Evolutionary conservation across 2,888 invertebrate genomes (phyloP), one percentile per base, ranked within the genome.

Genomic region (Polydrusus tereticollis): DNA sequence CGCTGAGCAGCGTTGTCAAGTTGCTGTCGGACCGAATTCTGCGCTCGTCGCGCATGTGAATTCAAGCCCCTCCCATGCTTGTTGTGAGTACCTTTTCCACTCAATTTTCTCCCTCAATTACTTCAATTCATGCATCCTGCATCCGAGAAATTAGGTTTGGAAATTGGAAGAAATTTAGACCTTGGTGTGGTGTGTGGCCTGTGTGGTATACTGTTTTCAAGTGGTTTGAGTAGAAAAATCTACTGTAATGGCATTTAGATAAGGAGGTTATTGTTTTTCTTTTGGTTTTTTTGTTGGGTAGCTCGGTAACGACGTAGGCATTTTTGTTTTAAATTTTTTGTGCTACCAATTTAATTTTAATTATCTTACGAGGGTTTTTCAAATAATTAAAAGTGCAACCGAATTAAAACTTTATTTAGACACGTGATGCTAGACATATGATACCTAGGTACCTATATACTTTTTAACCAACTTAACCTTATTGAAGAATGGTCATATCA

Each of bases 101-200:
- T 65, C 65, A 65, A 65, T 57, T 55, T 65, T 57, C n/a, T 18
- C 45, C 62, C 47, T 62, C 47, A 62, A 60, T 60, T 58, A 1
- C 29, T 26, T 16, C 21, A 41, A 41, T 45, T 43, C 26, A 4
- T 43, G 29, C 16, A n/a, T n/a, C n/a, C n/a, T n/a, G n/a, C n/a
- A n/a, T n/a, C 2, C 16, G 52, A 55, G 52, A 55, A 29, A 29
- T 29, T 29, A 8, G 8, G 1, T 16, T 55, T 55, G 52, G 29
- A 55, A 33, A 18, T 29, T 55, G 52, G 29, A 55, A 29, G 47
- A 18, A 29, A 29, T 16, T 12, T 23, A 55, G 16, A 55, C 52
- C 52, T 55, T 29, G 52, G 52, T 55, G 52, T 29, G 0, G 2
- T 5, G 1, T 38, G 2, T 26, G 7, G 26, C 26, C 7, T 26